Percentiles rank a stretch among this genome's conserved stretches.
Conservation (phyloP, 2,797 vertebrate genomes). For the Catharus ustulatus region DNA sequence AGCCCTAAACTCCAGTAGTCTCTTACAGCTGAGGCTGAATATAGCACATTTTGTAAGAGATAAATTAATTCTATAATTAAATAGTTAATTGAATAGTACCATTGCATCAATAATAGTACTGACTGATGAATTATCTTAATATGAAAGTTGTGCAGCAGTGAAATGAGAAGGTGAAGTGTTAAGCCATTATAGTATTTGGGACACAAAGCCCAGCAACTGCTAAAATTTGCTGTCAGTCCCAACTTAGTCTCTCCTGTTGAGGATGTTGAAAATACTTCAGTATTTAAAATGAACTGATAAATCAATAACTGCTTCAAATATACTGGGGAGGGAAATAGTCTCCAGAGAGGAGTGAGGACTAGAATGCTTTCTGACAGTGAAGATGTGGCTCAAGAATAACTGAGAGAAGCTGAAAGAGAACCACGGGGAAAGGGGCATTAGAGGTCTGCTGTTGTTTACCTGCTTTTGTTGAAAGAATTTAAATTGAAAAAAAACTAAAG, state of each 20-base stretch:
- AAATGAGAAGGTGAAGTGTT: neutral
- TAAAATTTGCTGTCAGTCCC: neutral
- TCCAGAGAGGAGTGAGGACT: neutral
- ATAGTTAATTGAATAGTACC: neutral
- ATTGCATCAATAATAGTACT: neutral
- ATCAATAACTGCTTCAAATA: neutral
- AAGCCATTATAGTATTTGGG: neutral
- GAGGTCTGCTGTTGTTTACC: neutral
- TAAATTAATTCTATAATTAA: neutral
- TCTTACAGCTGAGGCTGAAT: neutral
- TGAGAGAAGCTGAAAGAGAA: neutral
- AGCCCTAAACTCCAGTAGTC: neutral
- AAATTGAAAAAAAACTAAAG: neutral
- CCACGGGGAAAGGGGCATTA: neutral
- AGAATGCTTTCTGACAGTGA: neutral
- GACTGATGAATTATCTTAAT: neutral
- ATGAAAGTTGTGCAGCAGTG: neutral
- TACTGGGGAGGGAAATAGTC: neutral
- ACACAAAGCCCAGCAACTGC: neutral
- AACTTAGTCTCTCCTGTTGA: neutral
- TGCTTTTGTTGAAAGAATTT: neutral
- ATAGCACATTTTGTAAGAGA: neutral
- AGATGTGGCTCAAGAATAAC: neutral
- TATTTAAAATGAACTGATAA: neutral
- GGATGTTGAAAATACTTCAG: neutral